phyloP scores from a whole-genome alignment of 1,140 invertebrate species.

The Colletes latitarsis region DNA sequence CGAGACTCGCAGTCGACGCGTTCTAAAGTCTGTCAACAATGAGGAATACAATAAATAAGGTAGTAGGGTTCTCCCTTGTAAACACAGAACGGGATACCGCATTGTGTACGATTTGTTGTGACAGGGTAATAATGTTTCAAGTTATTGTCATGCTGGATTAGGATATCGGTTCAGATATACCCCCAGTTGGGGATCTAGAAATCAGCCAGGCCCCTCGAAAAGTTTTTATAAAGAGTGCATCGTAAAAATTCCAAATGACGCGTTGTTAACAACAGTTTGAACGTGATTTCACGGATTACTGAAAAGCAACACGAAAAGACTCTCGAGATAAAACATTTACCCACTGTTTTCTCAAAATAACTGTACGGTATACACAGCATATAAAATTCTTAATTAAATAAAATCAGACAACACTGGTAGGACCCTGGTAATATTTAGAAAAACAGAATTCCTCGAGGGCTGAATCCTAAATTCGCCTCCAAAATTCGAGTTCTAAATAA shows the following conservation, averaged over 20 bases:
- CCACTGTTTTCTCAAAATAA: too few relatives aligned
- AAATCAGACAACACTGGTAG: too few relatives aligned
- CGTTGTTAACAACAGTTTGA: background rate
- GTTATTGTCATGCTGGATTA: conserved; percentile 50
- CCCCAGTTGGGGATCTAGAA: background rate
- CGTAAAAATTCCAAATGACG: background rate
- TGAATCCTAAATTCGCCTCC: too few relatives aligned
- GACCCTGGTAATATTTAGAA: too few relatives aligned
- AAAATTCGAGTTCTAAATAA: too few relatives aligned
- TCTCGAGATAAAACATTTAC: too few relatives aligned
- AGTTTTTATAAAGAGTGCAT: background rate
- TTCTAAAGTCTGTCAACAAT: conserved; percentile 2
- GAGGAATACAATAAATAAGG: conserved; percentile 23
- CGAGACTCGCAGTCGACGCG: background rate
- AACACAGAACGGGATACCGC: background rate
- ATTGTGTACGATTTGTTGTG: conserved; percentile 54
- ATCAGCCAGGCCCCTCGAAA: background rate
- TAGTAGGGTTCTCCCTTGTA: background rate
- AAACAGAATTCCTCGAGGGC: too few relatives aligned
- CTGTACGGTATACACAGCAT: too few relatives aligned
- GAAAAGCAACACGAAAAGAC: background rate
- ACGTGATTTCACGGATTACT: background rate
- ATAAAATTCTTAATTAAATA: too few relatives aligned
- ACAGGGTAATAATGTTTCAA: conserved; percentile 60
- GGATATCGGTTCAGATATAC: background rate